A percentile compares a stretch with the other conserved stretches of the same genome.
Evolutionary conservation across 1,140 invertebrate species (phyloP).

Genomic region (Ceratoteleas bidentatus): DNA sequence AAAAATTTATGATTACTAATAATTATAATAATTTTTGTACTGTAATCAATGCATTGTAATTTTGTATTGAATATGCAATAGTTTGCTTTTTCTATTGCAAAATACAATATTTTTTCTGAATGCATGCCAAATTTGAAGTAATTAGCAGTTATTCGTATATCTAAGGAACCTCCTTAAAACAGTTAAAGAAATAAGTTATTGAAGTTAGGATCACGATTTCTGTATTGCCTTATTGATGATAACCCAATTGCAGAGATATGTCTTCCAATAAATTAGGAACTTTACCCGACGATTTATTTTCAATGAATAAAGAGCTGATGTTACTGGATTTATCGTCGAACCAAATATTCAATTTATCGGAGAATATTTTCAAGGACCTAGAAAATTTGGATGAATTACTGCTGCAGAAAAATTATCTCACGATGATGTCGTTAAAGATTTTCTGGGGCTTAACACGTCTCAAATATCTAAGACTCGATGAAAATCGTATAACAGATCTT

Average conservation of each 20-base stretch:
- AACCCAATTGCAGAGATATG: conserved; percentile 84
- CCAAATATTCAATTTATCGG: conserved; percentile 74
- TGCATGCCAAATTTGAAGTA: no score
- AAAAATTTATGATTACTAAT: no score
- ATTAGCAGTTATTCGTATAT: no score
- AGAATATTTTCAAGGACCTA: conserved; percentile 75
- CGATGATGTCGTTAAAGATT: conserved; percentile 78
- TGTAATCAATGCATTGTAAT: no score
- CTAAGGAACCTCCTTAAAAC: no score
- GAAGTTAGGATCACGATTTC: not conserved
- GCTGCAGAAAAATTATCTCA: conserved; percentile 80
- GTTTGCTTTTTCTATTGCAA: no score
- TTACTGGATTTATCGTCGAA: conserved; percentile 81
- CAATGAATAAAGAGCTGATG: conserved; percentile 74
- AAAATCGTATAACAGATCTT: conserved; percentile 85
- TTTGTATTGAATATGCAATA: no score
- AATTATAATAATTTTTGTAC: no score
- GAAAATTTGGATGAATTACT: conserved; percentile 81
- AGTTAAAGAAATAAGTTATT: not conserved
- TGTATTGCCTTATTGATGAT: no score
- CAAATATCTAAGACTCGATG: conserved; percentile 86
- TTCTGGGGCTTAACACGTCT: conserved; percentile 85
- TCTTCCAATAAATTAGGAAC: conserved; percentile 87
- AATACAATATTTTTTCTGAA: no score
- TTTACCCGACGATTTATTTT: conserved; percentile 81